Evolutionary conservation across 1,140 invertebrate species (phyloP).

Genomic region (Drosophila bocki): DNA sequence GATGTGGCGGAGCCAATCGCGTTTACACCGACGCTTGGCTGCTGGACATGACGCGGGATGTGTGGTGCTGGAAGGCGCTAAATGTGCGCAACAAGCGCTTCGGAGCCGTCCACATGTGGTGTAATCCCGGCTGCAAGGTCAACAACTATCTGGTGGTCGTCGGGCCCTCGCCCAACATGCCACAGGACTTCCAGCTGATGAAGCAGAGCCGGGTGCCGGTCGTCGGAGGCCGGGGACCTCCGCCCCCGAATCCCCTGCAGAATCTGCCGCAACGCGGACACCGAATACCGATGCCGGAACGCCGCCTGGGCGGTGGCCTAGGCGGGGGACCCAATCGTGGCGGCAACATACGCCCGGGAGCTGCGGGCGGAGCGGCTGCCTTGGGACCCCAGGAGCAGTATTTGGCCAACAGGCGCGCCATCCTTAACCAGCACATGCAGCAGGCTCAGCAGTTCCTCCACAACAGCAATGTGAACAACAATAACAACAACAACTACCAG

Average conservation of each 20-base stretch:
- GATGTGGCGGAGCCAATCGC: constrained; percentile 87
- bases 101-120: constrained; percentile 94
- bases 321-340: constrained; percentile 24
- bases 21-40: constrained; percentile 89
- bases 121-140: constrained; percentile 95
- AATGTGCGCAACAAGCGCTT: constrained; percentile 91
- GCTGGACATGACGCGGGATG: constrained; percentile 87
- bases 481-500: constrained; percentile 78
- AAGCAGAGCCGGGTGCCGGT: constrained; percentile 76
- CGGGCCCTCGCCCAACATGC: constrained; percentile 79
- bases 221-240: constrained; percentile 58
- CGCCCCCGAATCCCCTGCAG: constrained; percentile 51
- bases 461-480: constrained; percentile 74
- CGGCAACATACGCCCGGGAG: constrained; percentile 47
- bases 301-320: constrained; percentile 38
- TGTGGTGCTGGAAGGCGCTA: constrained; percentile 94
- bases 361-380: constrained; percentile 5
- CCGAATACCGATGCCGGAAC: constrained; percentile 47
- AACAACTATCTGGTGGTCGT: constrained; percentile 79
- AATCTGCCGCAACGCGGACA: constrained; percentile 40
- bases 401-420: constrained; percentile 75
- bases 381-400: constrained; percentile 69
- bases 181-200: constrained; percentile 82
- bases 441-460: constrained; percentile 71
- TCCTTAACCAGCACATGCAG: constrained; percentile 76